A percentile compares a stretch with the other conserved stretches of the same genome.
These are phyloP conservation scores for Dendrocincla fuliginosa DNA, from an alignment of 2,797 vertebrate species.

Conservation along the genomic window DNA sequence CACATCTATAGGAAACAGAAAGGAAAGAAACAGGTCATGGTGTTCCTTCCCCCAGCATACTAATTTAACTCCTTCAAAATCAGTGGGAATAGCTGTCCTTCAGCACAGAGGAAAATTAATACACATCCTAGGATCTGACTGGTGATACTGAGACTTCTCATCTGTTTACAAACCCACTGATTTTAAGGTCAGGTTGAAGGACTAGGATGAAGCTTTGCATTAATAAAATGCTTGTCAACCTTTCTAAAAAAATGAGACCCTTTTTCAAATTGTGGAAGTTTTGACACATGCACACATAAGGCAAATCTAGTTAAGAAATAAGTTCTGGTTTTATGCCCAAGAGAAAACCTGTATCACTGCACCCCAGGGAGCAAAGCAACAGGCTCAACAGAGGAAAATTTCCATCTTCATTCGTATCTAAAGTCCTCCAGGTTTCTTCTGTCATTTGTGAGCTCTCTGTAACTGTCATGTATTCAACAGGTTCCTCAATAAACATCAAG, in stretches of 20 bases:
- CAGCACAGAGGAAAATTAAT: not conserved
- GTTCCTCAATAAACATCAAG: not conserved
- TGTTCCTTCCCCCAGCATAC: not conserved
- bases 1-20: not conserved
- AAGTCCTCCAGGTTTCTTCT: not conserved
- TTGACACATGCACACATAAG: not conserved
- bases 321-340: not conserved
- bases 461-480: not conserved
- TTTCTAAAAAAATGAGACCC: not conserved
- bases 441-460: not conserved
- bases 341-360: not conserved
- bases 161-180: not conserved
- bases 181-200: not conserved
- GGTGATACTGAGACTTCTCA: not conserved
- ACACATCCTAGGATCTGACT: not conserved
- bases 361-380: not conserved
- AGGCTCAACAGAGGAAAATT: not conserved
- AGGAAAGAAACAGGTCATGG: not conserved
- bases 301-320: rapidly evolving
- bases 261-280: not conserved
- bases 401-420: not conserved
- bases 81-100: not conserved
- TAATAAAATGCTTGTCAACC: not conserved
- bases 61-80: not conserved
- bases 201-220: not conserved